These are phyloP conservation scores for Tipula lateralis DNA, from an alignment of 2,888 invertebrate genomes.

Conservation along the genomic window DNA sequence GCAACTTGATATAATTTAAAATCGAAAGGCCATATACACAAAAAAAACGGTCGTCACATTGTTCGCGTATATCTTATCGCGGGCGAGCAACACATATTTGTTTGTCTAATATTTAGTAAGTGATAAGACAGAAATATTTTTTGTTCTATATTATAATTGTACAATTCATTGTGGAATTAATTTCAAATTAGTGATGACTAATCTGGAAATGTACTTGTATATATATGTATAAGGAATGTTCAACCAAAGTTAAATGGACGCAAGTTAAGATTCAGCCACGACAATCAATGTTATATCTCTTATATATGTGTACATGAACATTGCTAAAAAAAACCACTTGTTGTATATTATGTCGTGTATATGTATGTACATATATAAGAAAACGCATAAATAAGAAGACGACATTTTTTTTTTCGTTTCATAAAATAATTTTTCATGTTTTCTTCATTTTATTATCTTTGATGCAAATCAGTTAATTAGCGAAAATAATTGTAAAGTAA, in stretches of 20 bases:
- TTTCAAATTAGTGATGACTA: neutral
- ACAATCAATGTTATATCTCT: neutral
- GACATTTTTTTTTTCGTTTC: neutral
- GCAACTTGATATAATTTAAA: constrained; percentile 15
- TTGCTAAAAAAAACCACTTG: neutral
- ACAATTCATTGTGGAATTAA: neutral
- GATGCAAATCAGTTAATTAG: constrained; percentile 36
- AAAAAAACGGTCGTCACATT: neutral
- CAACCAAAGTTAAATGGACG: neutral
- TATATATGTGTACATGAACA: neutral
- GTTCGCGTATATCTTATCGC: neutral
- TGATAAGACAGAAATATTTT: neutral
- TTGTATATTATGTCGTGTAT: neutral
- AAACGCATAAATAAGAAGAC: neutral
- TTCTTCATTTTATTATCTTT: constrained; percentile 32
- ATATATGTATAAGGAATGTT: neutral
- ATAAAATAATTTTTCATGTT: neutral
- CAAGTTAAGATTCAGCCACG: neutral
- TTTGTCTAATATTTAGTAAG: neutral
- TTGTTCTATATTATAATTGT: neutral
- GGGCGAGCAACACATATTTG: neutral
- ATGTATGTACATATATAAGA: neutral
- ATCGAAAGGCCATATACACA: neutral
- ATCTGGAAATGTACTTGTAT: neutral
- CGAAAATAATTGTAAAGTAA: constrained; percentile 27